These are phyloP conservation scores for Molossus alvarezi DNA, from an alignment of 2,797 vertebrate species.

Conservation along the genomic window DNA sequence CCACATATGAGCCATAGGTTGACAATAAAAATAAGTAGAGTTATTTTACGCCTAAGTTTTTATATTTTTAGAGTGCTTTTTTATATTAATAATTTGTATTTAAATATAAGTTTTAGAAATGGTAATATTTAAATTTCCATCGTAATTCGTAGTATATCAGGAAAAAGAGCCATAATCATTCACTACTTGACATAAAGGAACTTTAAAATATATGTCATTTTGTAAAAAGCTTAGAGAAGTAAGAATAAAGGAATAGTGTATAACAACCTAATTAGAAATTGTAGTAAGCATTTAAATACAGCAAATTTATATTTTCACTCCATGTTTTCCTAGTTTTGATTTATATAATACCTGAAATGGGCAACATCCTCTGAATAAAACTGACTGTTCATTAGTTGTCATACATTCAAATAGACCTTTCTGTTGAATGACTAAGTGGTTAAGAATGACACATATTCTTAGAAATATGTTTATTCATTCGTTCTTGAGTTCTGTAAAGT, in stretches of 20 bases:
- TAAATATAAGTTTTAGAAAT: conserved; percentile 27
- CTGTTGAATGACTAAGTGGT: conserved; percentile 33
- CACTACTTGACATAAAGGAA: neutral
- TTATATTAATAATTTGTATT: conserved; percentile 21
- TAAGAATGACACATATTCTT: conserved; percentile 20
- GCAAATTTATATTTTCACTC: conserved; percentile 16
- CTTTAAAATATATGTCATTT: conserved; percentile 44
- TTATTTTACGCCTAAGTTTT: conserved; percentile 30
- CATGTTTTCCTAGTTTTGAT: conserved; percentile 49
- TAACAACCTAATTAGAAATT: conserved; percentile 35
- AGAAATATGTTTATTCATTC: conserved; percentile 28
- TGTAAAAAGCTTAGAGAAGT: conserved; percentile 33
- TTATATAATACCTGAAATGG: neutral
- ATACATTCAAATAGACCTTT: neutral
- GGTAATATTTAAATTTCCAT: conserved; percentile 50
- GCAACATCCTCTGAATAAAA: neutral
- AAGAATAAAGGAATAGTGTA: conserved; percentile 16
- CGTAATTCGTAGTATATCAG: neutral
- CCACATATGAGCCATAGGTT: neutral
- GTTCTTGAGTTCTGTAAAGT: conserved; percentile 51
- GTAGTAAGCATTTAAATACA: conserved; percentile 41
- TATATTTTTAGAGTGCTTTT: conserved; percentile 51
- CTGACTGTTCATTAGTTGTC: neutral
- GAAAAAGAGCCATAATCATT: neutral
- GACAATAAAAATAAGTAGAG: conserved; percentile 24